Conservation (phyloP, 2,888 invertebrate species). For the Brachypterus glaber region DNA sequence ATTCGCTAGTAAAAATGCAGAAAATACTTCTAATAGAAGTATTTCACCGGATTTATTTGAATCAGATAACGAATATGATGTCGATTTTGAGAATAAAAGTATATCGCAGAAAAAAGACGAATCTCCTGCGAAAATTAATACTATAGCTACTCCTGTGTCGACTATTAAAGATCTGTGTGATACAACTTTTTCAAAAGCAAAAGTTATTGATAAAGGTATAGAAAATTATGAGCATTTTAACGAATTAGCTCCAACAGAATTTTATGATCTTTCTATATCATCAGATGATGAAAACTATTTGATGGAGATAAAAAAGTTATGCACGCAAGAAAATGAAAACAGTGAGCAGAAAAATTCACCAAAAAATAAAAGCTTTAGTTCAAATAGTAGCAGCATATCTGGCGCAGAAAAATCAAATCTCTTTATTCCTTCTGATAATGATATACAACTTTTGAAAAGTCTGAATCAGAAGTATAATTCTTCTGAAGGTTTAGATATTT, state of each 20-base stretch:
- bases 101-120: neutral
- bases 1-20: no score
- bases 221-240: neutral
- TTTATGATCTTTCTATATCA: constrained; percentile 12
- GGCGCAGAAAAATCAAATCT: no score
- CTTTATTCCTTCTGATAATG: no score
- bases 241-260: no score
- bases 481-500: no score
- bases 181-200: neutral
- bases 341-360: no score
- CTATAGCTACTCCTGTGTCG: no score
- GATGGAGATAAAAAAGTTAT: neutral
- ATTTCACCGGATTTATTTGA: constrained; percentile 34
- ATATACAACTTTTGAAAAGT: no score
- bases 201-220: neutral
- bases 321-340: neutral
- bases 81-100: neutral
- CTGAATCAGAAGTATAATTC: no score
- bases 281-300: constrained; percentile 6
- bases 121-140: no score
- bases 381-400: no score
- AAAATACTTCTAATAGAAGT: constrained; percentile 9
- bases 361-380: no score
- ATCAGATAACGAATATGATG: constrained; percentile 27
- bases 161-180: constrained; percentile 7